phyloP scores from a whole-genome alignment of 2,113 vertebrate genomes.

The Neogobius melanostomus region DNA sequence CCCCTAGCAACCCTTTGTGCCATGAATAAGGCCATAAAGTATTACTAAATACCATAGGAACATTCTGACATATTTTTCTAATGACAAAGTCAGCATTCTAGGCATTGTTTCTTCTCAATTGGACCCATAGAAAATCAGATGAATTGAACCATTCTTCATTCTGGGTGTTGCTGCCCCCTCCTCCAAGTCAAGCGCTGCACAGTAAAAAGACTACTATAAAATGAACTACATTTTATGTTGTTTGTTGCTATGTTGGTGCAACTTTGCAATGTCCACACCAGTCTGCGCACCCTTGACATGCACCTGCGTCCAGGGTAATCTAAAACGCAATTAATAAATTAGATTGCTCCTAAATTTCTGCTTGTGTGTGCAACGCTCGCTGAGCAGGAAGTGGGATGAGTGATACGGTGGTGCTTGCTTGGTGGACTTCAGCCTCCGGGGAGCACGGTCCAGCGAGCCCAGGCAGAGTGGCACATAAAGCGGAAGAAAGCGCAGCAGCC shows the following conservation, averaged over 20 bases:
- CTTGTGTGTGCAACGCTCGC: not conserved
- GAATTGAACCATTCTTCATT: not conserved
- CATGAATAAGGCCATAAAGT: too few species aligned
- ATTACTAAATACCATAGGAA: not conserved
- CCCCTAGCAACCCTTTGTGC: too few species aligned
- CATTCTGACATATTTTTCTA: not conserved
- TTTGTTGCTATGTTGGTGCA: not conserved
- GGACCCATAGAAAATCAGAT: not conserved
- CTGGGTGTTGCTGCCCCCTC: not conserved
- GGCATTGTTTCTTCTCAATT: not conserved
- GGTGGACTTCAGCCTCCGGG: slow-evolving; percentile 21
- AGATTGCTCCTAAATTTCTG: not conserved
- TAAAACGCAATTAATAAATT: slow-evolving; percentile 7
- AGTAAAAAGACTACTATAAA: not conserved
- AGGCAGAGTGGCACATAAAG: not conserved
- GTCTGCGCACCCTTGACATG: too few species aligned
- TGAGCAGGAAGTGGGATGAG: not conserved
- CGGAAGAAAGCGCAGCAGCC: slow-evolving; percentile 36
- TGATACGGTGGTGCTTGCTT: not conserved
- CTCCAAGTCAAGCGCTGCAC: not conserved
- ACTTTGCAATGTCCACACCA: not conserved
- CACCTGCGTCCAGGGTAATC: not conserved
- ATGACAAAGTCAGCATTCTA: not conserved
- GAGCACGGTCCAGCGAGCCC: slow-evolving; percentile 18
- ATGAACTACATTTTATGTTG: not conserved